phyloP scores from a whole-genome alignment of 2,888 invertebrate genomes.

The Nemotelus nigrinus region DNA sequence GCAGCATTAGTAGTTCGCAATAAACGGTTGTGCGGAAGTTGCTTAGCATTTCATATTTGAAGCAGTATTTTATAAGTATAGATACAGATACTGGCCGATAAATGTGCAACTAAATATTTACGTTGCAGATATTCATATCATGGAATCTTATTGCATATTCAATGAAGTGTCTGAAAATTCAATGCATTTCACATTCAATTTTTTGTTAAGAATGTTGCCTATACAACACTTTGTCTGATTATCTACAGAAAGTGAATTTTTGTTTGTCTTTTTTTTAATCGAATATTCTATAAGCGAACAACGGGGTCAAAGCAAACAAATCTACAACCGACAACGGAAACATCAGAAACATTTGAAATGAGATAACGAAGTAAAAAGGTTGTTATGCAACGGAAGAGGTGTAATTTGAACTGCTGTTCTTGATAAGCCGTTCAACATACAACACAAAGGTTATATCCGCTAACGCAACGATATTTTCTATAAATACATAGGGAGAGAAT shows the following conservation, averaged over 20 bases:
- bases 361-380: slow-evolving; percentile 38
- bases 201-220: background rate
- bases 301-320: slow-evolving; percentile 34
- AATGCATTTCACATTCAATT: background rate
- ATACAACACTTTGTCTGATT: too few relatives aligned
- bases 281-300: background rate
- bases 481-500: too few relatives aligned
- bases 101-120: too few relatives aligned
- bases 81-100: too few relatives aligned
- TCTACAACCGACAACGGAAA: slow-evolving; percentile 42
- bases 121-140: background rate
- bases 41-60: too few relatives aligned
- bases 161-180: background rate
- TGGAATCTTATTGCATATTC: background rate
- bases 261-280: too few relatives aligned
- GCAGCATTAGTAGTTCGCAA: background rate
- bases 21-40: too few relatives aligned
- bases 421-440: slow-evolving; percentile 20
- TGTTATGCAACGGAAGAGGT: slow-evolving; percentile 47
- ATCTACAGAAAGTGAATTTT: too few relatives aligned
- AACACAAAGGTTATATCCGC: slow-evolving; percentile 32
- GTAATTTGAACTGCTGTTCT: slow-evolving; percentile 35
- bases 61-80: too few relatives aligned
- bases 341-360: slow-evolving; percentile 17
- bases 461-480: background rate